Evolutionary conservation across 2,888 invertebrate species (phyloP), one percentile per base, ranked within the genome.

Genomic region (Rhimphoctona megacephalus): DNA sequence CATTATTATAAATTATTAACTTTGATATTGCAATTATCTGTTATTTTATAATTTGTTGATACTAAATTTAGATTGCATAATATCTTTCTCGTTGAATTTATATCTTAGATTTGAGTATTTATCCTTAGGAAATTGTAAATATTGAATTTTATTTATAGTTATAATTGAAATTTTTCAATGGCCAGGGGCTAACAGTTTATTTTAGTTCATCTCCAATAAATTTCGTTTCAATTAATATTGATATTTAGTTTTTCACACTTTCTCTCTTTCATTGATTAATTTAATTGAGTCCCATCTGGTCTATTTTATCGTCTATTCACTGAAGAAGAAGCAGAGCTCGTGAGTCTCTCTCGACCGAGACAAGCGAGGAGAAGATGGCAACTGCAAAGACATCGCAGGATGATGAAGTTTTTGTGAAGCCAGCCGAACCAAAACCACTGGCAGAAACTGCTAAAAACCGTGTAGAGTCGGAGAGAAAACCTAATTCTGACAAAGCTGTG

Each of bases 391-490:
- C 76, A 64, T 84, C 88, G 77, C 90, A 91, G 83, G 92, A 92
- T 25, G 91, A 92, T 78, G 88, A 90, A 88, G 90, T 93, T 84
- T 94, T 94, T 90, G 88, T 92, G 46, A 94, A 93, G 85, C 94
- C 94, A 81, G 90, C 90, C 66, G 92, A 93, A 87, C 93, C 93
- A 82, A 92, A 92, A 85, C 90, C 90, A 54, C 69, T 79, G 46
- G 78, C 76, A 25, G 92, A 93, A 85, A 30, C 25, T 49, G 52
- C 88, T 67, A 89, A 89, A 78, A 92, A 89, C 88, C 89, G 90
- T 88, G 85, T 88, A 77, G 89, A 91, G 46, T 46, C 84, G 66
- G 93, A 92, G 81, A 85, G 57, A 74, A 91, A 90, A 76, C 88
- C 88, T 82, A 90, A 77, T 85, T 86, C 87, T 76, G 93, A 92